phyloP scores from a whole-genome alignment of 2,113 vertebrate species.

The Urocynchramus pylzowi region DNA sequence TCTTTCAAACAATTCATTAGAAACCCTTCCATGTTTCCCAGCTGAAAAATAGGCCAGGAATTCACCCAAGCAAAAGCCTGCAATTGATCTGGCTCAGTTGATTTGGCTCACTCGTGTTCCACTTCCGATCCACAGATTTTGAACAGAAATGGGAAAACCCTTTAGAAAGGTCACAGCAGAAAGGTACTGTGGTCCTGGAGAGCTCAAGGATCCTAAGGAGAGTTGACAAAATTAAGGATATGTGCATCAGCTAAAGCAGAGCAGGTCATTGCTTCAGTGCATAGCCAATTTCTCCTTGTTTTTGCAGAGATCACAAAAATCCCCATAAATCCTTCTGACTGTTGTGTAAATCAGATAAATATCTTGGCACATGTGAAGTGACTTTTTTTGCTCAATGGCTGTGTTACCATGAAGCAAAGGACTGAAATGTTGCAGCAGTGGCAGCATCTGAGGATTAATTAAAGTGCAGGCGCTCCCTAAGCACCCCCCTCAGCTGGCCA shows the following conservation, averaged over 20 bases:
- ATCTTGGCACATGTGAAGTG: background rate
- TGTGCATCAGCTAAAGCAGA: accelerated
- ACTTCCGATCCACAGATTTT: background rate
- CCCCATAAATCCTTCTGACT: background rate
- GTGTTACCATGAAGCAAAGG: background rate
- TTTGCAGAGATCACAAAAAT: background rate
- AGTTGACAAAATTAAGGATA: background rate
- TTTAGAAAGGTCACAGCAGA: background rate
- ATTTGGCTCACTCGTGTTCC: background rate
- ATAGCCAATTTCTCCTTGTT: background rate
- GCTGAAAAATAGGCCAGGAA: background rate
- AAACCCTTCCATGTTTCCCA: background rate
- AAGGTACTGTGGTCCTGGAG: background rate
- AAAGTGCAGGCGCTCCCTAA: background rate
- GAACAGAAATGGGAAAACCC: background rate
- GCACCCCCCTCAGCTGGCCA: background rate
- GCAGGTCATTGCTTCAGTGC: background rate
- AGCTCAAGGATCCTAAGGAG: background rate
- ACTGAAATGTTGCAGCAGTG: background rate
- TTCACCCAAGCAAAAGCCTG: background rate
- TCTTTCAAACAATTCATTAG: background rate
- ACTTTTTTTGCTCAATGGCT: background rate
- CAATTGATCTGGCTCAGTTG: background rate
- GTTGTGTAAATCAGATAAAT: background rate
- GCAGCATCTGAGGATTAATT: background rate